Conservation (phyloP, 1,140 invertebrate genomes). For the Adelges cooleyi region DNA sequence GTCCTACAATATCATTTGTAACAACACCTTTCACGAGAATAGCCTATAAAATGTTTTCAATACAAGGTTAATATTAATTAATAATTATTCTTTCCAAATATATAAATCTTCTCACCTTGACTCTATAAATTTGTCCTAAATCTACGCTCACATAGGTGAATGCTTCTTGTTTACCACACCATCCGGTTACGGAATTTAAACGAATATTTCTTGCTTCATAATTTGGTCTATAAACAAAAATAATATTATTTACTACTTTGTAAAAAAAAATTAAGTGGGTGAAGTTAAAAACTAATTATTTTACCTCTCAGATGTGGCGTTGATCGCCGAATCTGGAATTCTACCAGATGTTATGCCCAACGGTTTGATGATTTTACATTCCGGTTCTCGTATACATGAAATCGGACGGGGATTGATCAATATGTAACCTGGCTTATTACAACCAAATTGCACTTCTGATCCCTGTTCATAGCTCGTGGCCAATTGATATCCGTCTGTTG, state of each 20-base stretch:
- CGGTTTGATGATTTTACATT: constrained; percentile 85
- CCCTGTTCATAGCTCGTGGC: constrained; percentile 83
- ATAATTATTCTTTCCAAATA: background rate
- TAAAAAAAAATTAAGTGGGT: background rate
- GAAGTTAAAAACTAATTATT: background rate
- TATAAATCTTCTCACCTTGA: constrained; percentile 55
- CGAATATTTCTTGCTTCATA: constrained; percentile 82
- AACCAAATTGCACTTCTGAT: constrained; percentile 80
- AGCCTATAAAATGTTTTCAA: constrained; percentile 40
- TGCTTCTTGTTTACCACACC: constrained; percentile 88
- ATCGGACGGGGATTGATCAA: constrained; percentile 83
- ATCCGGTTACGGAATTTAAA: constrained; percentile 86
- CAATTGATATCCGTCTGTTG: constrained; percentile 78
- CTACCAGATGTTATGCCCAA: constrained; percentile 79
- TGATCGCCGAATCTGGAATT: constrained; percentile 91
- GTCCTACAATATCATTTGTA: constrained; percentile 85
- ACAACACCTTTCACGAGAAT: constrained; percentile 88
- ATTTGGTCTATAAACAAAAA: constrained; percentile 51
- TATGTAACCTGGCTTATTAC: constrained; percentile 82
- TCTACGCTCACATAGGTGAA: constrained; percentile 93
- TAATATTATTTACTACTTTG: background rate
- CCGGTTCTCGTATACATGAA: constrained; percentile 78
- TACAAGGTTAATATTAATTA: background rate
- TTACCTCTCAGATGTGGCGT: constrained; percentile 75
- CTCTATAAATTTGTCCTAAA: constrained; percentile 74